phyloP scores from a whole-genome alignment of 1,140 invertebrate genomes.

The Phthorimaea operculella region DNA sequence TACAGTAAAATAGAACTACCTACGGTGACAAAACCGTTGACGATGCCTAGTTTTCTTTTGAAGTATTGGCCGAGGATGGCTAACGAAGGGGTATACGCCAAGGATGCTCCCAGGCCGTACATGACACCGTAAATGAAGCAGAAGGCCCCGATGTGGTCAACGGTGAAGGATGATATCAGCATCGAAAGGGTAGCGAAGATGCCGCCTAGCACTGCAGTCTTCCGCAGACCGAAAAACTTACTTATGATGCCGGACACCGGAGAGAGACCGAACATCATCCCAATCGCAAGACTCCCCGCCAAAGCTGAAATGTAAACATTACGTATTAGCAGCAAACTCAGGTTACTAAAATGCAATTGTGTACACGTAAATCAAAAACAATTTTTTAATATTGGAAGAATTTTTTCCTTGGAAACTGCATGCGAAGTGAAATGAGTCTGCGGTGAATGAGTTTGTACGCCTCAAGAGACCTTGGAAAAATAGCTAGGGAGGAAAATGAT shows the following conservation, averaged over 20 bases:
- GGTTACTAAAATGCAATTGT: too few species aligned
- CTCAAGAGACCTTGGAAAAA: too few species aligned
- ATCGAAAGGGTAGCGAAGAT: conserved; percentile 80
- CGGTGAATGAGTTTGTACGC: too few species aligned
- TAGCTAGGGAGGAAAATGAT: too few species aligned
- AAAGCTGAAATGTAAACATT: conserved; percentile 77
- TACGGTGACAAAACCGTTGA: conserved; percentile 91
- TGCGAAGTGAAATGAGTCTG: too few species aligned
- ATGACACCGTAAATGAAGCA: conserved; percentile 90
- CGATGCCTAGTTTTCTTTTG: conserved; percentile 83
- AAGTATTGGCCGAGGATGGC: conserved; percentile 94
- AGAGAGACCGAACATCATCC: conserved; percentile 90
- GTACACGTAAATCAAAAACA: too few species aligned
- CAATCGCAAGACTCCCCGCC: conserved; percentile 88
- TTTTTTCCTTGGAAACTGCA: too few species aligned
- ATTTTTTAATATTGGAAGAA: too few species aligned
- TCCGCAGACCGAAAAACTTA: conserved; percentile 84
- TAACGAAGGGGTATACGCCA: conserved; percentile 90
- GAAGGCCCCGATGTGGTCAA: conserved; percentile 74
- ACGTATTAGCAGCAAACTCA: background rate
- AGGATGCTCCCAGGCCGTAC: conserved; percentile 87
- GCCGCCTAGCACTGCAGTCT: conserved; percentile 86
- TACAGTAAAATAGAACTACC: conserved; percentile 92
- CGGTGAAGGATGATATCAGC: conserved; percentile 82
- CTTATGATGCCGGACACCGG: conserved; percentile 89